Percentiles rank a stretch among this genome's conserved stretches.
These are phyloP conservation scores for Odontomyia ornata DNA, from an alignment of 2,888 invertebrate species.

Conservation along the genomic window DNA sequence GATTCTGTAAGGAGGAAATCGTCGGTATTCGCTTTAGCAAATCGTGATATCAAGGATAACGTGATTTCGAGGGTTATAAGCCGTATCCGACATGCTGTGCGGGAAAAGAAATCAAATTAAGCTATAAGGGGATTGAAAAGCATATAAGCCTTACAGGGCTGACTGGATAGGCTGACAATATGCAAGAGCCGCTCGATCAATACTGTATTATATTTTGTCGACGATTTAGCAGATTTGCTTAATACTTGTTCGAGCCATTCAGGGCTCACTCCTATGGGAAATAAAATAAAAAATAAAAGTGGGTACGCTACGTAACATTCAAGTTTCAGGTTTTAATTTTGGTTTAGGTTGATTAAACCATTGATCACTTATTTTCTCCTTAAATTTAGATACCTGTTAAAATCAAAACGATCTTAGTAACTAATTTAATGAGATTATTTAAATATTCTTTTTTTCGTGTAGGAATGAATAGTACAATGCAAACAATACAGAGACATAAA, in stretches of 20 bases:
- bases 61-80: slow-evolving; percentile 92
- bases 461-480: no score
- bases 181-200: slow-evolving; percentile 84
- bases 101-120: slow-evolving; percentile 45
- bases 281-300: no score
- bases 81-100: slow-evolving; percentile 82
- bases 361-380: no score
- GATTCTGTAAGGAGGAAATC: slow-evolving; percentile 63
- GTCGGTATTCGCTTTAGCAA: slow-evolving; percentile 64
- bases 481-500: no score
- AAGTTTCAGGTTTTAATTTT: no score
- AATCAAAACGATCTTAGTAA: no score
- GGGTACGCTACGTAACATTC: not conserved
- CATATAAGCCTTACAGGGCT: slow-evolving; percentile 73
- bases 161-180: slow-evolving; percentile 85
- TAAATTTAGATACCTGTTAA: no score
- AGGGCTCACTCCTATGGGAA: slow-evolving; percentile 76
- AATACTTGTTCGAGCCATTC: slow-evolving; percentile 83
- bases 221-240: slow-evolving; percentile 70
- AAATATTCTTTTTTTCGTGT: no score
- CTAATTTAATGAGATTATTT: no score
- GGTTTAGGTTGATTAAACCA: no score
- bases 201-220: slow-evolving; percentile 80
- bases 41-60: slow-evolving; percentile 79
- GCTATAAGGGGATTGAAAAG: not conserved